Percentiles rank a stretch among this genome's conserved stretches.
Conservation (phyloP, 2,888 invertebrate genomes). For the Amiota communis region DNA sequence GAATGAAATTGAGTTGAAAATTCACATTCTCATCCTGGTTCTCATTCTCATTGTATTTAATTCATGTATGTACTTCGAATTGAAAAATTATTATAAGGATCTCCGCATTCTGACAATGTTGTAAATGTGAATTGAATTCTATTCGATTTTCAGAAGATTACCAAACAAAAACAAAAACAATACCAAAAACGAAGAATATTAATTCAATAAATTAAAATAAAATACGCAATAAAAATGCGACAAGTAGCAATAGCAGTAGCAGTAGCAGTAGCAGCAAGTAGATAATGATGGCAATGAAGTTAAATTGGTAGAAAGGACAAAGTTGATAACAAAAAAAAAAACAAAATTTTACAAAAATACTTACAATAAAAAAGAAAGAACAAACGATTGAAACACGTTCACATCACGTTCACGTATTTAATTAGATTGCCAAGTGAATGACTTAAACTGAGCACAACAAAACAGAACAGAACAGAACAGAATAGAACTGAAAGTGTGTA, state of each 20-base stretch:
- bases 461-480: too few species aligned
- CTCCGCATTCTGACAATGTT: not conserved
- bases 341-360: not conserved
- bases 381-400: not conserved
- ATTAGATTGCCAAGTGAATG: slow-evolving; percentile 16
- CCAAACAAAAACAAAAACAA: not conserved
- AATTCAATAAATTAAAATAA: slow-evolving; percentile 26
- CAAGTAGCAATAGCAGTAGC: not conserved
- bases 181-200: not conserved
- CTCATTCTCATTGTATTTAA: too few species aligned
- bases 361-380: not conserved
- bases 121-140: slow-evolving; percentile 7
- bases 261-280: not conserved
- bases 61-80: too few species aligned
- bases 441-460: not conserved
- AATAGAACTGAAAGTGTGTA: too few species aligned
- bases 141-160: slow-evolving; percentile 1
- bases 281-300: not conserved
- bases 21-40: too few species aligned
- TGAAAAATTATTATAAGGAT: too few species aligned
- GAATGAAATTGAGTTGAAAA: too few species aligned
- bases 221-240: slow-evolving; percentile 12
- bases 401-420: slow-evolving; percentile 24
- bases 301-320: not conserved
- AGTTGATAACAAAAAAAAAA: not conserved